Evolutionary conservation across 2,888 invertebrate genomes (phyloP), one percentile per base, ranked within the genome.

Genomic region (Cordilura impudica): DNA sequence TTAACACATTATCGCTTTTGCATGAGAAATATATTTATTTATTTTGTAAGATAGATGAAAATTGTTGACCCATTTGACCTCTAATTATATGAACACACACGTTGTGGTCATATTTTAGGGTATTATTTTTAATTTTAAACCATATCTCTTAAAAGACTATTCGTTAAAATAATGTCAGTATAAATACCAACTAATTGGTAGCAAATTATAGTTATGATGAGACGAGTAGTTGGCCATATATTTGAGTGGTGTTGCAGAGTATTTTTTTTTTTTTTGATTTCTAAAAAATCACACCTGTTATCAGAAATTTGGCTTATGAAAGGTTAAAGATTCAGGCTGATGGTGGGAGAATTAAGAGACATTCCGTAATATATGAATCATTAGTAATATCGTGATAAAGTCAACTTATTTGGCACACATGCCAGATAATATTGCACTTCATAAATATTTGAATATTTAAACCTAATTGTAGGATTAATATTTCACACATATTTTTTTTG

Each of bases 1-100:
- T 78, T 78, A 73, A 70, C 78, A 78, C 78, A 78, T 78, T 78
- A 78, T 70, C 73, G 78, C 73, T 47, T 69, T 53, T 54, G 16
- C 35, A 26, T 4, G 23, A 60, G 19, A 54, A 18, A 35, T 43
- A 43, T 43, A 29, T 45, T 56, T 56, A 53, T 26, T 56, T 67
- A 60, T n/a, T n/a, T n/a, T n/a, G 60, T 67, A 60, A 67, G 67
- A 74, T 60, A 14, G 43, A 72, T 65, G 56, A 53, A 29, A 35
- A 65, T 51, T n/a, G n/a, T n/a, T 73, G 65, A 65, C 73, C 69
- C 69, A 23, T 21, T 35, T 74, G 65, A 78, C 78, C 73, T 31
- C 18, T 39, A n/a, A 14, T 12, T 21, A 35, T 60, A 63, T 69
- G 73, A 73, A 78, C 73, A 39, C 73, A 78, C 78, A 78, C 78